Evolutionary conservation across 2,113 vertebrate genomes (phyloP).

Genomic region (Puffinus mauretanicus): DNA sequence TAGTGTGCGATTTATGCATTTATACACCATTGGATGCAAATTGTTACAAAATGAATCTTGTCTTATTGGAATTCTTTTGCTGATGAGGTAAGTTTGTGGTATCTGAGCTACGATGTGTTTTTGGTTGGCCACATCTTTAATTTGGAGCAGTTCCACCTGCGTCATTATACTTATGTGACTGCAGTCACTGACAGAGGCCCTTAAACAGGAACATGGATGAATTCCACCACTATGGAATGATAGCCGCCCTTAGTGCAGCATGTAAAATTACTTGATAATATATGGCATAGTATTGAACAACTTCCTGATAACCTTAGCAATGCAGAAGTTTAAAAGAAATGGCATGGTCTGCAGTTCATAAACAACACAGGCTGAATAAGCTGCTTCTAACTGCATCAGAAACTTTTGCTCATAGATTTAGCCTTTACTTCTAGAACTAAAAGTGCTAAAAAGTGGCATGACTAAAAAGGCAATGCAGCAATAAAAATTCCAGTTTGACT

Average conservation of each 20-base stretch:
- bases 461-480: conserved; percentile 53
- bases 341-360: background rate
- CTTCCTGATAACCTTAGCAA: conserved; percentile 18
- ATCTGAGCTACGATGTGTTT: background rate
- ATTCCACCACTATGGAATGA: background rate
- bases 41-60: conserved; percentile 19
- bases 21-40: conserved; percentile 26
- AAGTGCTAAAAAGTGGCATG: conserved; percentile 49
- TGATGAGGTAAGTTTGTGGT: conserved; percentile 27
- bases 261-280: background rate
- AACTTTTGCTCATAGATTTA: conserved; percentile 52
- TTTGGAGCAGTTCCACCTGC: conserved; percentile 9
- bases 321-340: background rate
- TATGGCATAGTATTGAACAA: background rate
- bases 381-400: conserved; percentile 47
- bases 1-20: conserved; percentile 31
- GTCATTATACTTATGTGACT: background rate
- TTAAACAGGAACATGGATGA: background rate
- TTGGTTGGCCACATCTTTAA: background rate
- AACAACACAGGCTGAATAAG: conserved; percentile 31
- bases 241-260: background rate
- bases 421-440: conserved; percentile 41
- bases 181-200: background rate
- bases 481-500: conserved; percentile 66
- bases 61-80: conserved; percentile 24